Conservation (phyloP, 2,797 vertebrate genomes). For the Hippopotamyrus pictus region DNA sequence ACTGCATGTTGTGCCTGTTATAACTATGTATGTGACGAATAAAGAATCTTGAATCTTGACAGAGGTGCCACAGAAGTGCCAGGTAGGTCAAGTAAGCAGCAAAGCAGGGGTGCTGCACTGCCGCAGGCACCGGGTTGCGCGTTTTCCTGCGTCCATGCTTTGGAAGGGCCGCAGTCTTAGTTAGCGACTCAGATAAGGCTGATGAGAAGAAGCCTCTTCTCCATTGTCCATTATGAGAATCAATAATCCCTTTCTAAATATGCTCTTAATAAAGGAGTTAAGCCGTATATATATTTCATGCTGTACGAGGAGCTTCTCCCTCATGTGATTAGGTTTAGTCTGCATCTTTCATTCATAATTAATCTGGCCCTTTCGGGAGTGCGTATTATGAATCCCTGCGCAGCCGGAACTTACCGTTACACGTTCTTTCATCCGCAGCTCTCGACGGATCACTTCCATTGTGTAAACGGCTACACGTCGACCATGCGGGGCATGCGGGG, state of each 20-base stretch:
- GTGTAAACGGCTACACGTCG: neutral
- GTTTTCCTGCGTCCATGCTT: neutral
- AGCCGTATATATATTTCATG: conserved; percentile 67
- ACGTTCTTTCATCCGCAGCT: conserved; percentile 23
- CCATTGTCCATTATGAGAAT: conserved; percentile 45
- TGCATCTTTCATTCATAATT: conserved; percentile 66
- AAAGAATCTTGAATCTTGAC: too few species aligned
- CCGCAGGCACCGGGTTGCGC: neutral
- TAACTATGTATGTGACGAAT: too few species aligned
- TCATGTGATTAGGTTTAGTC: conserved; percentile 51
- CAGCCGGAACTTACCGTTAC: conserved; percentile 39
- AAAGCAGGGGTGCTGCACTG: conserved; percentile 18
- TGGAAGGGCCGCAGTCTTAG: neutral
- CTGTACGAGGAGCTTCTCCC: conserved; percentile 50
- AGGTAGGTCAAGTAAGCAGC: conserved; percentile 31
- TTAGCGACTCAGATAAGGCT: conserved; percentile 41
- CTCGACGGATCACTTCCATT: neutral
- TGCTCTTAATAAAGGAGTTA: conserved; percentile 65
- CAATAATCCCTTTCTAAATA: conserved; percentile 63
- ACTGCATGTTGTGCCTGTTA: too few species aligned
- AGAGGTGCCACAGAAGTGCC: neutral
- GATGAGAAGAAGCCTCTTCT: conserved; percentile 35
- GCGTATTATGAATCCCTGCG: conserved; percentile 53
- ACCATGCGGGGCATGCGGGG: neutral
- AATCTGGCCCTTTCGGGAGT: conserved; percentile 58